Base-by-base conservation (phyloP, 2,888 invertebrate species). In the Amphipyra berbera region DNA sequence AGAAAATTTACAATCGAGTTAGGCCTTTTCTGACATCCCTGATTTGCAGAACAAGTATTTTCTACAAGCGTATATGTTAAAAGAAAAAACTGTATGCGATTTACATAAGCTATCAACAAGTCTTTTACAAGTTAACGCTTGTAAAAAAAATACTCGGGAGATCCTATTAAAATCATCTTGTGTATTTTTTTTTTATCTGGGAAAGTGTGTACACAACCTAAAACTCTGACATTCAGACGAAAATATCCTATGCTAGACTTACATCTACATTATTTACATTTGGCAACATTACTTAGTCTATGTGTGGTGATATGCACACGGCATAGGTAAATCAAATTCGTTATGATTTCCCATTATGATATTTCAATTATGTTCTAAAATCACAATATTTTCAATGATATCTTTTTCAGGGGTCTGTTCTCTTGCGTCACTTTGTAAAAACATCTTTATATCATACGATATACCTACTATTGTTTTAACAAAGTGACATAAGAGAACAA, bases 211-310 rank as follows among this genome's bases (percentile, higher is more conserved):
- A 83, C 90, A 88, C 90, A 89, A 82, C 86, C 84, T 87, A 86
- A 81, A 76, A 77, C 66, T 81, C 77, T 81, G 87, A 90, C 89
- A 87, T 86, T 79, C 81, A 89, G 87, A 89, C 78, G 82, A 88
- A 84, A 87, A 84, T 69, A 72, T 59, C 76, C 68, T 82, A 79
- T 65, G 59, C 61, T 72, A 76, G 6, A 49, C 71, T 72, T 82
- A 84, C 46, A 49, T 41, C 64, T 78, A 73, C 48, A 65, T 73
- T 93, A 93, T 93, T 87, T 93, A 94, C 94, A 93, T 94, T 94
- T 94, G 94, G 94, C 94, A 94, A 91, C 90, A 86, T 89, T 78
- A 82, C 91, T 93, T 93, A 94, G 83, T 87, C 92, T 94, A 94
- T 86, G 86, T 87, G 88, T 89, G 88, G 86, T 92, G 94, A 94